These are phyloP conservation scores for Xiphophorus couchianus DNA, from an alignment of 2,113 vertebrate genomes.

Conservation along the genomic window DNA sequence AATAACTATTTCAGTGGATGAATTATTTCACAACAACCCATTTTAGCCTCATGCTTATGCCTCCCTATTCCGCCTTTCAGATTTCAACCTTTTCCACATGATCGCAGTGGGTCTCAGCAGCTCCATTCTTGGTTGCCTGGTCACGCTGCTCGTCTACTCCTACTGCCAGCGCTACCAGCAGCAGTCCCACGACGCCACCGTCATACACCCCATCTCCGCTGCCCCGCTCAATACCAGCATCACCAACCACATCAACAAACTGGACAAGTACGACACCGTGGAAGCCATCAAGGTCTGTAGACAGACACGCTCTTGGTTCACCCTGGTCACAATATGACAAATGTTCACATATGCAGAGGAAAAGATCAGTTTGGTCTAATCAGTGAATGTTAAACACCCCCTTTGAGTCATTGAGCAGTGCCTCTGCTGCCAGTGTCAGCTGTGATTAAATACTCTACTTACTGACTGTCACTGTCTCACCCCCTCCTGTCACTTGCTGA, in stretches of 20 bases:
- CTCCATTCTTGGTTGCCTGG: conserved; percentile 94
- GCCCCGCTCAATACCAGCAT: conserved; percentile 97
- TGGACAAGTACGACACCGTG: conserved; percentile 96
- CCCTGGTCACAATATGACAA: conserved; percentile 3
- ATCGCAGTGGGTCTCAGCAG: conserved; percentile 95
- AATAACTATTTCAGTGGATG: conserved; percentile 19
- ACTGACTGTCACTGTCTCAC: conserved; percentile 57
- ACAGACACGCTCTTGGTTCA: conserved; percentile 1
- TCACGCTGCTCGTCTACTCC: conserved; percentile 93
- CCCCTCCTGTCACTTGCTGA: conserved; percentile 36
- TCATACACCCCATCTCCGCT: conserved; percentile 94
- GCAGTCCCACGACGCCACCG: conserved; percentile 94
- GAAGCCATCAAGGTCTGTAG: conserved; percentile 95
- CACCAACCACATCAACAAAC: conserved; percentile 98
- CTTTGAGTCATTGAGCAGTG: conserved; percentile 23
- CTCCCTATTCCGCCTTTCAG: conserved; percentile 66
- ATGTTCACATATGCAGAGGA: conserved; percentile 16
- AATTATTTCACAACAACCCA: conserved; percentile 20
- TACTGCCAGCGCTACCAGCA: conserved; percentile 97
- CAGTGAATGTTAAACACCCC: conserved; percentile 21
- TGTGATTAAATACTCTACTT: conserved; percentile 51
- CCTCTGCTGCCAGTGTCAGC: conserved; percentile 46
- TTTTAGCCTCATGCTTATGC: neutral
- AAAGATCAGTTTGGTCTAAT: conserved; percentile 40
- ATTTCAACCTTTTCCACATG: conserved; percentile 98